A percentile compares a stretch with the other conserved stretches of the same genome.
Conservation (phyloP, 2,797 vertebrate genomes). For the Schizopygopsis malacanthus region DNA sequence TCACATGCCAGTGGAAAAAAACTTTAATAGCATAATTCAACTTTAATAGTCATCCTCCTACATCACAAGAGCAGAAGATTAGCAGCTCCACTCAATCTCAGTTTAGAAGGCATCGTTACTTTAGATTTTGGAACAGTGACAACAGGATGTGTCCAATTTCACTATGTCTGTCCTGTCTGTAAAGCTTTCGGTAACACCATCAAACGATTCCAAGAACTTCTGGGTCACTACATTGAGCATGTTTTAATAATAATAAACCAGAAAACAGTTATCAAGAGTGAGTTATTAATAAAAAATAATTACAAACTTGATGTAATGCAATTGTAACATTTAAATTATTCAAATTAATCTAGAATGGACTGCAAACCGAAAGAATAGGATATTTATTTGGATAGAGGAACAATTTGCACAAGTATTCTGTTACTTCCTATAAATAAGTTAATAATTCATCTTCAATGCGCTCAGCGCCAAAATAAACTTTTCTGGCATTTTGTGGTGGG, state of each 20-base stretch:
- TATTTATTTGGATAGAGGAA: neutral
- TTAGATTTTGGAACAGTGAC: neutral
- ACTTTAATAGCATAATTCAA: neutral
- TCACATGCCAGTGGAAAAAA: no score
- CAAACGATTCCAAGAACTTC: conserved; percentile 1
- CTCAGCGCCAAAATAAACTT: neutral
- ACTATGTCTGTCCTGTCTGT: neutral
- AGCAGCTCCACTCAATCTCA: neutral
- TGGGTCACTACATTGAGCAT: neutral
- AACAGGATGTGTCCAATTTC: conserved; percentile 7
- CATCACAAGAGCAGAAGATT: neutral
- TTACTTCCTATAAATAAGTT: neutral
- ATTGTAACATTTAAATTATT: neutral
- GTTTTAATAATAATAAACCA: neutral
- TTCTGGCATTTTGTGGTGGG: neutral
- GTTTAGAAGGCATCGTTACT: no score
- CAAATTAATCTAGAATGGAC: neutral
- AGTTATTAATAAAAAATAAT: neutral
- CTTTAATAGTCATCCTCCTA: neutral
- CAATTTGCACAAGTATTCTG: neutral
- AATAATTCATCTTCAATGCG: neutral
- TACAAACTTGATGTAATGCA: neutral
- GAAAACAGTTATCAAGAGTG: neutral
- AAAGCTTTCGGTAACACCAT: neutral
- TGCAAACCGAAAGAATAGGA: neutral